A percentile compares a stretch with the other conserved stretches of the same genome.
phyloP scores from a whole-genome alignment of 1,140 invertebrate genomes.

The Cyphomyrmex costatus region DNA sequence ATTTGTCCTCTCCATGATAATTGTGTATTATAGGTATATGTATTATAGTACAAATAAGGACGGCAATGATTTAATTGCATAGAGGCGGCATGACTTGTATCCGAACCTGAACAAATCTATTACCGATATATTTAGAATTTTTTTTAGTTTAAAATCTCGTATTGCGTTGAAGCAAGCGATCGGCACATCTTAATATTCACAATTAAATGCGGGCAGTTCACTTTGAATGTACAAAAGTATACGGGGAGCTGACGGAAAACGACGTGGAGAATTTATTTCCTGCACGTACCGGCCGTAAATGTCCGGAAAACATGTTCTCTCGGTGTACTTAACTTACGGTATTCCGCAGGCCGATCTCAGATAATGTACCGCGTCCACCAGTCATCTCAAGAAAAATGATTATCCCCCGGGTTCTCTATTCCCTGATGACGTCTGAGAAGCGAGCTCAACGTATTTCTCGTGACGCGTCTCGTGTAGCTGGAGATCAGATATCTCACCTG shows the following conservation, averaged over 20 bases:
- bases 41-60: too few species aligned
- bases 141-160: neutral
- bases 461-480: neutral
- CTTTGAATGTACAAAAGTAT: neutral
- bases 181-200: neutral
- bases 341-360: constrained; percentile 51
- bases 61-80: too few species aligned
- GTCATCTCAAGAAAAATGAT: constrained; percentile 57
- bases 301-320: constrained; percentile 44
- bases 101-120: neutral
- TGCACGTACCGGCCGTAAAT: constrained; percentile 45
- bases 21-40: too few species aligned
- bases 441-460: constrained; percentile 7
- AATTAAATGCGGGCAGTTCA: constrained; percentile 16
- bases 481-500: constrained; percentile 27
- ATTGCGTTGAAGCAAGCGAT: neutral
- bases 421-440: constrained; percentile 24
- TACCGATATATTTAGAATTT: neutral
- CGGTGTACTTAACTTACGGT: constrained; percentile 48
- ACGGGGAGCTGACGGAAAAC: constrained; percentile 30
- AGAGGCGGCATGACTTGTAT: too few species aligned
- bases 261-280: constrained; percentile 43
- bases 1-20: too few species aligned
- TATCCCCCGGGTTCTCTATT: constrained; percentile 37
- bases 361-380: constrained; percentile 53